Evolutionary conservation across 2,113 vertebrate species (phyloP).

Genomic region (Pollachius pollachius): DNA sequence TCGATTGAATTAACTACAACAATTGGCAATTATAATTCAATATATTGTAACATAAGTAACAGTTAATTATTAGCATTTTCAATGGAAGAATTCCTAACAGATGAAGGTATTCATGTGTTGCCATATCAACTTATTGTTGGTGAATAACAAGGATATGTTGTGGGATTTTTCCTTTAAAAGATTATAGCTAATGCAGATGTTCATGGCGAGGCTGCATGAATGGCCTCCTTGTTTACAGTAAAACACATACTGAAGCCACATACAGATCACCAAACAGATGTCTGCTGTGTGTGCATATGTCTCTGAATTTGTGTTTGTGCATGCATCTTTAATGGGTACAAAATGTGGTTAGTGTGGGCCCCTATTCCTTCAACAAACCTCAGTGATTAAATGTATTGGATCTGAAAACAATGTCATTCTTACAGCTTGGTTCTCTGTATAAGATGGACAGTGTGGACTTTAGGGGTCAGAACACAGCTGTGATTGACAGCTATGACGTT

Average conservation of each 20-base stretch:
- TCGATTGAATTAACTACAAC: too few relatives aligned
- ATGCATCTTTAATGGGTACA: slow-evolving; percentile 7
- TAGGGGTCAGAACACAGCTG: slow-evolving; percentile 36
- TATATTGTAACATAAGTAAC: too few relatives aligned
- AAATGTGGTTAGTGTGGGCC: background rate
- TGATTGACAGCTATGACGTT: slow-evolving; percentile 49
- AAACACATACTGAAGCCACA: slow-evolving; percentile 52
- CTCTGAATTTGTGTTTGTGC: slow-evolving; percentile 19
- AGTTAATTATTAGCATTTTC: too few relatives aligned
- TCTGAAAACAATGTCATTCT: background rate
- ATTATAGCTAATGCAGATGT: slow-evolving; percentile 27
- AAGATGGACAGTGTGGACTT: slow-evolving; percentile 45
- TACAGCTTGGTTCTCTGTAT: slow-evolving; percentile 60
- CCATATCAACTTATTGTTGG: background rate
- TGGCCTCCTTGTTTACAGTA: slow-evolving; percentile 56
- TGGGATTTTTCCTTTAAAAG: background rate
- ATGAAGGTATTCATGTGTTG: too few relatives aligned
- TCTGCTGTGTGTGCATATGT: slow-evolving; percentile 35
- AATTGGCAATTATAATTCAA: too few relatives aligned
- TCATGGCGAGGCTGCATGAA: slow-evolving; percentile 46
- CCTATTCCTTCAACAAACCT: slow-evolving; percentile 18
- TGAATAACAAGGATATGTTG: background rate
- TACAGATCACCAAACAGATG: slow-evolving; percentile 60
- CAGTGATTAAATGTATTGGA: background rate
- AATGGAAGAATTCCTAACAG: too few relatives aligned